Evolutionary conservation across 2,888 invertebrate genomes (phyloP).

Genomic region (Campoletis raptor): DNA sequence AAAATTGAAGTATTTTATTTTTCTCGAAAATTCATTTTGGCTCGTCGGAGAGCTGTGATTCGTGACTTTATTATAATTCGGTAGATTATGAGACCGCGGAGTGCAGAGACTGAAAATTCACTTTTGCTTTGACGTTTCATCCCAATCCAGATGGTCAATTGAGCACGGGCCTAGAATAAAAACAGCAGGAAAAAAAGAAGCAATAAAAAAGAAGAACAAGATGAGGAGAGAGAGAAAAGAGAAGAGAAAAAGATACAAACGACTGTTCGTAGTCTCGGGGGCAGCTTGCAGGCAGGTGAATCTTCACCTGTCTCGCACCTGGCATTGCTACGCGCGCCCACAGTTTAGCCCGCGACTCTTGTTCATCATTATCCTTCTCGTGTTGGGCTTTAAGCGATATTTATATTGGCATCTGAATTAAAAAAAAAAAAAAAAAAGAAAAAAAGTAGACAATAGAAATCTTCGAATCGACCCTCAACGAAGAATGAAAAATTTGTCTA

Average conservation of each 20-base stretch:
- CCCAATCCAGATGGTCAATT: constrained; percentile 80
- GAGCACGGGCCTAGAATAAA: constrained; percentile 74
- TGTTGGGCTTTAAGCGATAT: constrained; percentile 24
- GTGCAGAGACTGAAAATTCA: constrained; percentile 7
- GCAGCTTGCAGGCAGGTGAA: constrained; percentile 83
- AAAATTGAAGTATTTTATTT: neutral
- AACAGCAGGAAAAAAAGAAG: constrained; percentile 29
- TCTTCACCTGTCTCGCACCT: constrained; percentile 82
- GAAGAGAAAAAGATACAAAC: constrained; percentile 63
- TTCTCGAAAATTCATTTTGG: neutral
- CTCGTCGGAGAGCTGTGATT: neutral
- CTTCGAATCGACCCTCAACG: neutral
- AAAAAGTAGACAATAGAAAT: neutral
- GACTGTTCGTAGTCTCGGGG: constrained; percentile 43
- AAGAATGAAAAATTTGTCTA: too few species aligned
- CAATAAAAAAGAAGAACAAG: constrained; percentile 13
- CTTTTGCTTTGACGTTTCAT: constrained; percentile 49
- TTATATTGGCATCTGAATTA: neutral
- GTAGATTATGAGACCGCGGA: neutral
- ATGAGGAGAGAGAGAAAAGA: neutral
- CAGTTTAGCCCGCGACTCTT: constrained; percentile 36
- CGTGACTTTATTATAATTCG: neutral
- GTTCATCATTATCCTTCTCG: neutral
- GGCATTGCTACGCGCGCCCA: constrained; percentile 67
- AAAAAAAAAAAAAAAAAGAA: neutral